These are phyloP conservation scores for Malthinus seriepunctatus DNA, from an alignment of 2,888 invertebrate genomes.

Conservation along the genomic window DNA sequence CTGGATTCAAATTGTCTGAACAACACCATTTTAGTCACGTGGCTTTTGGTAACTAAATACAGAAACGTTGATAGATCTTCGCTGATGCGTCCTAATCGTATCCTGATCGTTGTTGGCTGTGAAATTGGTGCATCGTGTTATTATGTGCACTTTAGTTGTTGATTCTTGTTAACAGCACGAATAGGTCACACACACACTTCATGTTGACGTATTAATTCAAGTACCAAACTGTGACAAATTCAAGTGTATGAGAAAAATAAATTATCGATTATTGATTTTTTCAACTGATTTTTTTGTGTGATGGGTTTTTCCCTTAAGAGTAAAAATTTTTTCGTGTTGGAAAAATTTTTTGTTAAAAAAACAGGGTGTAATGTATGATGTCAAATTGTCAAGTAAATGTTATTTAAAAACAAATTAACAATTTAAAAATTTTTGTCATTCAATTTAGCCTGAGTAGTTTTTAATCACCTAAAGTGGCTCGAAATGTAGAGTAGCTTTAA, in stretches of 20 bases:
- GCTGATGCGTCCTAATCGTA: constrained; percentile 33
- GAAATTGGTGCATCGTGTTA: constrained; percentile 33
- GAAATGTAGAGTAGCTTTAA: constrained; percentile 44
- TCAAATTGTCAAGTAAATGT: constrained; percentile 3
- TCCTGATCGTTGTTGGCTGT: constrained; percentile 29
- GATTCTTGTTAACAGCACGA: constrained; percentile 27
- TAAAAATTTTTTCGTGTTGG: too few relatives aligned
- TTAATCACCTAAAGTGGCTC: constrained; percentile 43
- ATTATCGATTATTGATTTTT: too few relatives aligned
- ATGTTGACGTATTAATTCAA: constrained; percentile 13
- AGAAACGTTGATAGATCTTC: constrained; percentile 33
- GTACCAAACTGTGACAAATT: constrained; percentile 10
- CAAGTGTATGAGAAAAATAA: neutral
- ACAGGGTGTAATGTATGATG: too few relatives aligned
- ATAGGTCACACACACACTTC: constrained; percentile 22
- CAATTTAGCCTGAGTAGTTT: constrained; percentile 38
- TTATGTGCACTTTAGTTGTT: constrained; percentile 20
- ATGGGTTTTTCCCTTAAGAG: too few relatives aligned
- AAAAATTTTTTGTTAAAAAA: too few relatives aligned
- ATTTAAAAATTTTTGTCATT: constrained; percentile 23
- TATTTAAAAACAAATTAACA: constrained; percentile 16
- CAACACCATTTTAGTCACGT: constrained; percentile 28
- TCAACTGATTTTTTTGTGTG: too few relatives aligned
- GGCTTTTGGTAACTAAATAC: constrained; percentile 36
- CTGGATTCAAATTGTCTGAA: constrained; percentile 32